Percentiles rank a stretch among this genome's conserved stretches.
phyloP scores from a whole-genome alignment of 2,888 invertebrate species.

The Heterodera filipjevi region DNA sequence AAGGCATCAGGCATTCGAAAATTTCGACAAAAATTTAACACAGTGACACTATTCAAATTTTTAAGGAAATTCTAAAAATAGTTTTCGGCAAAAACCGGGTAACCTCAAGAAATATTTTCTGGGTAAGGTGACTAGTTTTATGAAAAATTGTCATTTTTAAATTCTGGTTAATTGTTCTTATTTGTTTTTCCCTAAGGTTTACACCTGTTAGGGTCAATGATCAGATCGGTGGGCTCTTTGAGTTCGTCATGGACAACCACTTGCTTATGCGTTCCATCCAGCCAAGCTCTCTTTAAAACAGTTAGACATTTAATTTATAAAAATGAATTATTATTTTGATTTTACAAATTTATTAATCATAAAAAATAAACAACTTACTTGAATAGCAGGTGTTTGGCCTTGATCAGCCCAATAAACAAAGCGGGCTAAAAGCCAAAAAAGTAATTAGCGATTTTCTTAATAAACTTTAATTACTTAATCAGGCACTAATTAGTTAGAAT shows the following conservation, averaged over 20 bases:
- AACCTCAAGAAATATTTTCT: too few relatives aligned
- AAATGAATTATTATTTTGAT: not conserved
- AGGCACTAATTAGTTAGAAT: too few relatives aligned
- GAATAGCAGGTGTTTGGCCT: conserved; percentile 91
- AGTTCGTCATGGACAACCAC: conserved; percentile 58
- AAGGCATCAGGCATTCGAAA: too few relatives aligned
- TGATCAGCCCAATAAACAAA: conserved; percentile 96
- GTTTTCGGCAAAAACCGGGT: too few relatives aligned
- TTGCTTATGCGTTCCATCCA: conserved; percentile 75
- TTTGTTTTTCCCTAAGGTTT: not conserved
- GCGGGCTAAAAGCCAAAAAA: conserved; percentile 61
- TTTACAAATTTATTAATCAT: too few relatives aligned
- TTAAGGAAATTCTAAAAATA: too few relatives aligned
- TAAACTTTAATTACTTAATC: too few relatives aligned
- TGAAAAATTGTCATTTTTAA: too few relatives aligned
- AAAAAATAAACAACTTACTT: conserved; percentile 65
- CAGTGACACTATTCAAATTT: too few relatives aligned
- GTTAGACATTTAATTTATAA: conserved; percentile 11
- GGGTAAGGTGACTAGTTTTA: too few relatives aligned
- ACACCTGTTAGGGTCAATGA: conserved; percentile 70
- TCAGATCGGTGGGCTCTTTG: conserved; percentile 69
- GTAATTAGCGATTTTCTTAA: not conserved
- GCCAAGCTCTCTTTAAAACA: conserved; percentile 70
- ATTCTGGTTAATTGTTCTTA: too few relatives aligned
- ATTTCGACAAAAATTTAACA: too few relatives aligned